A percentile compares a stretch with the other conserved stretches of the same genome.
These are phyloP conservation scores for Microplitis manilae DNA, from an alignment of 2,888 invertebrate species.

Conservation along the genomic window DNA sequence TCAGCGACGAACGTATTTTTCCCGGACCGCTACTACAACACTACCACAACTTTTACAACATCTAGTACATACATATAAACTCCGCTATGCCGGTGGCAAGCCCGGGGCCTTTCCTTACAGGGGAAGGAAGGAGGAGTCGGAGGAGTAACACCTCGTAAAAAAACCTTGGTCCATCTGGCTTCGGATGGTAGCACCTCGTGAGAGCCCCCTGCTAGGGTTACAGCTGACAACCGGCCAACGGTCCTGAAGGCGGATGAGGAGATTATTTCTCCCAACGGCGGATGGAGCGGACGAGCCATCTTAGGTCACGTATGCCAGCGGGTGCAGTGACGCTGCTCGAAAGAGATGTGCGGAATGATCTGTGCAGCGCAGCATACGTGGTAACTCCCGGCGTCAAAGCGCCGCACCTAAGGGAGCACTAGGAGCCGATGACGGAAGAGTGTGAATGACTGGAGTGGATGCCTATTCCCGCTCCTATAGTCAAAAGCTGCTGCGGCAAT, in stretches of 20 bases:
- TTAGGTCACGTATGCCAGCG: conserved; percentile 13
- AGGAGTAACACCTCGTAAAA: conserved; percentile 1
- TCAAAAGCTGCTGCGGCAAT: not conserved
- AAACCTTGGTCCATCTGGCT: not conserved
- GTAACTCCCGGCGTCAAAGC: conserved; percentile 34
- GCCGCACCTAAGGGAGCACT: conserved; percentile 34
- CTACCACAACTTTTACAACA: too few relatives aligned
- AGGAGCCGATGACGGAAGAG: conserved; percentile 39
- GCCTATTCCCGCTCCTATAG: not conserved
- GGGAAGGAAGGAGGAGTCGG: not conserved
- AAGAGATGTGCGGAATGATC: conserved; percentile 41
- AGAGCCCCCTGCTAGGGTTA: not conserved
- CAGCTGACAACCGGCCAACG: not conserved
- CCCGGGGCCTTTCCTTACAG: not conserved
- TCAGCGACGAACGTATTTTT: too few relatives aligned
- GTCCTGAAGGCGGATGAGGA: not conserved
- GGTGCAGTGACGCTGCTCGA: conserved; percentile 36
- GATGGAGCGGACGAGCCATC: too few relatives aligned
- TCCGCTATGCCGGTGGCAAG: conserved; percentile 1
- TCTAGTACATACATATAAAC: not conserved
- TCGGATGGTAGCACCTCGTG: not conserved
- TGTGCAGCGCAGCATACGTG: conserved; percentile 30
- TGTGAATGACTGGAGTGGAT: conserved; percentile 20
- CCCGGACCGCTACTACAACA: too few relatives aligned
- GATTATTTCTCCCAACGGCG: too few relatives aligned